These are phyloP conservation scores for Meloidogyne hapla DNA, from an alignment of 1,140 invertebrate species.

Conservation along the genomic window DNA sequence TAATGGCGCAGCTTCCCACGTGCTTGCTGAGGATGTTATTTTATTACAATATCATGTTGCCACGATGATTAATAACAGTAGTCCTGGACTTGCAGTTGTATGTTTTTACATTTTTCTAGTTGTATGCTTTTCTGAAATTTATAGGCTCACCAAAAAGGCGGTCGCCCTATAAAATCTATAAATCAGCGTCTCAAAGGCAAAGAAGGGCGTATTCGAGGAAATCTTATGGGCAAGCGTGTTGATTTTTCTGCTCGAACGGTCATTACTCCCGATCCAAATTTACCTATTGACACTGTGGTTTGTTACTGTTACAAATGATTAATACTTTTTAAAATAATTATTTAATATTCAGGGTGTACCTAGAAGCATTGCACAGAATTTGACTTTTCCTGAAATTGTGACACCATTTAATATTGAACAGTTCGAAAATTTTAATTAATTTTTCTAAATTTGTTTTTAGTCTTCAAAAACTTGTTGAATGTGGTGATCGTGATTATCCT, in stretches of 20 bases:
- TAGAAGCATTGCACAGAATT: slow-evolving; percentile 93
- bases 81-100: slow-evolving; percentile 89
- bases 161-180: slow-evolving; percentile 94
- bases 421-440: slow-evolving; percentile 61
- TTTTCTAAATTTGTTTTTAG: slow-evolving; percentile 66
- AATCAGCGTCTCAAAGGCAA: slow-evolving; percentile 80
- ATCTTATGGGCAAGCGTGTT: slow-evolving; percentile 99
- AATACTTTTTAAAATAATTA: no score
- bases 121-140: background rate
- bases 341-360: no score
- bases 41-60: slow-evolving; percentile 98
- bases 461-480: slow-evolving; percentile 89
- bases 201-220: slow-evolving; percentile 95
- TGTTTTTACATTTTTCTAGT: background rate
- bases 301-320: no score
- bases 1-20: slow-evolving; percentile 90
- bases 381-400: slow-evolving; percentile 98
- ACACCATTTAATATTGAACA: slow-evolving; percentile 98
- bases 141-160: slow-evolving; percentile 94
- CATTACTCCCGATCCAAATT: slow-evolving; percentile 97
- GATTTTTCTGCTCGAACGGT: slow-evolving; percentile 99
- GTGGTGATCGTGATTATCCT: slow-evolving; percentile 96
- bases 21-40: slow-evolving; percentile 92
- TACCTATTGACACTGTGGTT: slow-evolving; percentile 96
- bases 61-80: slow-evolving; percentile 95